Evolutionary conservation across 1,140 invertebrate species (phyloP), one percentile per base, ranked within the genome.

Genomic region (Ladona fulva): DNA sequence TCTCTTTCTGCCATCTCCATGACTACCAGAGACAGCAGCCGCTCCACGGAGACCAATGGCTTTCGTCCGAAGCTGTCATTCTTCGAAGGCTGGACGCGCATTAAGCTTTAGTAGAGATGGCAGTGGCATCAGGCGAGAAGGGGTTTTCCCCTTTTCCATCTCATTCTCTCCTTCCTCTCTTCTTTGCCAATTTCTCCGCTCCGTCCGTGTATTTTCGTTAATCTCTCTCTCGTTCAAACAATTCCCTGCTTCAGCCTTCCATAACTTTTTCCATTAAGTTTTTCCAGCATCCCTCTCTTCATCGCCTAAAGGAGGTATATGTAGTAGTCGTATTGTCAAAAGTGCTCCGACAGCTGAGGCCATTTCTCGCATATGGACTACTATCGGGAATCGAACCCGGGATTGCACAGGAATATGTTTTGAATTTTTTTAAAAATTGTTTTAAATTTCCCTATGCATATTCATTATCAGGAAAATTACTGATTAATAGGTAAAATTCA

Each of bases 21-120:
- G 16, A 19, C 52, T 16, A 16, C n/a, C 52, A 22, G 5, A 3
- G n/a, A 52, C 44, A 11, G 19, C 44, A 52, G 10, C 44, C 44
- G 19, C 10, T 19, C 10, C 10, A 11, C 10, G 44, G 44, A 10
- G 52, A 66, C 52, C 52, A 3, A 66, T 66, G 52, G 52, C 52
- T 66, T 66, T 66, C 52, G 52, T 66, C 52, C n/a, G 52, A 12
- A 16, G 52, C 52, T 66, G 52, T 66, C 52, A 66, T 66, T 66
- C 52, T 37, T 66, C 52, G 52, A 12, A 66, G 52, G 52, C 14
- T 66, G 3, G 52, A 66, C 1, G 14, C 3, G 52, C 3, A 66
- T 66, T 66, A 66, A 66, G 52, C 52, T 66, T 66, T 66, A 66
- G 52, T 66, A 66, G 52, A 22, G 16, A 66, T 66, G 52, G 52